Evolutionary conservation across 2,888 invertebrate species (phyloP).

Genomic region (Thecophora atra): DNA sequence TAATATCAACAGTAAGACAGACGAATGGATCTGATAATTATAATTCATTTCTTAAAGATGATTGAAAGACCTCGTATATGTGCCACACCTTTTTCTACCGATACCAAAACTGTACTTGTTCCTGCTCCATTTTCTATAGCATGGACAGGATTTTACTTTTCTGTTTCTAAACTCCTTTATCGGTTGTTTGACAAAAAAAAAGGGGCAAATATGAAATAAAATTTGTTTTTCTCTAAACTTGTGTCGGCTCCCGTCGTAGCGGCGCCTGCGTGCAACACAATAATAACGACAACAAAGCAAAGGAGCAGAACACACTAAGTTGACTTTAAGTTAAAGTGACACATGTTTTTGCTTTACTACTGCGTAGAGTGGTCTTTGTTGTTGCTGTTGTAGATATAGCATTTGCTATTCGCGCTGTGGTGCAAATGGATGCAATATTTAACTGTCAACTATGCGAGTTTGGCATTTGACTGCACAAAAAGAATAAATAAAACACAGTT

Average conservation of each 20-base stretch:
- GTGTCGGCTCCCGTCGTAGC: background rate
- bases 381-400: background rate
- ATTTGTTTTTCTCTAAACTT: background rate
- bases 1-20: too few relatives aligned
- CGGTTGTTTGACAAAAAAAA: too few relatives aligned
- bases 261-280: background rate
- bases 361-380: background rate
- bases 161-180: too few relatives aligned
- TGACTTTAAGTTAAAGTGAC: background rate
- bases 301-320: background rate
- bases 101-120: too few relatives aligned
- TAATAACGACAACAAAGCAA: background rate
- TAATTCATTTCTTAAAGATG: too few relatives aligned
- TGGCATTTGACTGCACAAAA: constrained; percentile 10
- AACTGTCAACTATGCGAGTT: constrained; percentile 19
- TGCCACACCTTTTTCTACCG: too few relatives aligned
- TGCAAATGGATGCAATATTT: constrained; percentile 15
- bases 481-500: background rate
- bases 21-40: too few relatives aligned
- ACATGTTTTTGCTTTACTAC: background rate
- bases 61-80: too few relatives aligned
- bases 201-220: too few relatives aligned
- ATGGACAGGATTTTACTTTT: too few relatives aligned
- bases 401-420: background rate
- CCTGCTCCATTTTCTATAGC: too few relatives aligned